Evolutionary conservation across 2,888 invertebrate genomes (phyloP).

Genomic region (Melanchra persicariae): DNA sequence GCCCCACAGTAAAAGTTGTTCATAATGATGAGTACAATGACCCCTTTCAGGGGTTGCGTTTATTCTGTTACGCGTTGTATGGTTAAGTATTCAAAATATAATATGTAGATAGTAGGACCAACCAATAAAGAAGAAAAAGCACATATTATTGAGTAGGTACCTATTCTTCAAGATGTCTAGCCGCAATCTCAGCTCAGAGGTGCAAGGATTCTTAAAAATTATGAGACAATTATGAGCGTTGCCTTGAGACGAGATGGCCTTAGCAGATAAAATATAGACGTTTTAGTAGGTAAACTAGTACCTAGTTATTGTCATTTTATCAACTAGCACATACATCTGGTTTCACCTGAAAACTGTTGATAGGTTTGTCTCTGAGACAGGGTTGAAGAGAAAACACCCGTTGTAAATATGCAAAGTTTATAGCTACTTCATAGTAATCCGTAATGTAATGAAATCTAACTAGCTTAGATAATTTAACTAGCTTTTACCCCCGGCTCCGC

Average conservation of each 20-base stretch:
- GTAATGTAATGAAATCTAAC: too few relatives aligned
- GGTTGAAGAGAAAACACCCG: neutral
- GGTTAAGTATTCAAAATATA: too few relatives aligned
- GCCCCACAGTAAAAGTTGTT: too few relatives aligned
- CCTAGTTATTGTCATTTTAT: neutral
- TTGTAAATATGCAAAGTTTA: neutral
- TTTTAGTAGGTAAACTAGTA: too few relatives aligned
- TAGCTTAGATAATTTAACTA: too few relatives aligned
- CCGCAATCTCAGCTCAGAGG: neutral
- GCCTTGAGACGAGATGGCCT: constrained; percentile 26
- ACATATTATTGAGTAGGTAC: neutral
- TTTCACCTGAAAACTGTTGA: neutral
- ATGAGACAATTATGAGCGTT: neutral
- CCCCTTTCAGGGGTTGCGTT: too few relatives aligned
- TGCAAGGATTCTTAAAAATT: neutral
- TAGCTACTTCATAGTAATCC: too few relatives aligned
- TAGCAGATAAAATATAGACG: constrained; percentile 5
- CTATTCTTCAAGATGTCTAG: neutral
- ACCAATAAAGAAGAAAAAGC: neutral
- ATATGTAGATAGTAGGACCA: too few relatives aligned
- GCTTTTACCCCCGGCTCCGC: too few relatives aligned
- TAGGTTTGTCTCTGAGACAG: neutral
- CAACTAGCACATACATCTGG: neutral
- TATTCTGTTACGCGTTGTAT: too few relatives aligned
- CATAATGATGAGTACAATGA: too few relatives aligned